Percentiles rank a stretch among this genome's conserved stretches.
These are phyloP conservation scores for Chamaetylas fuelleborni DNA, from an alignment of 2,113 vertebrate species.

Conservation along the genomic window DNA sequence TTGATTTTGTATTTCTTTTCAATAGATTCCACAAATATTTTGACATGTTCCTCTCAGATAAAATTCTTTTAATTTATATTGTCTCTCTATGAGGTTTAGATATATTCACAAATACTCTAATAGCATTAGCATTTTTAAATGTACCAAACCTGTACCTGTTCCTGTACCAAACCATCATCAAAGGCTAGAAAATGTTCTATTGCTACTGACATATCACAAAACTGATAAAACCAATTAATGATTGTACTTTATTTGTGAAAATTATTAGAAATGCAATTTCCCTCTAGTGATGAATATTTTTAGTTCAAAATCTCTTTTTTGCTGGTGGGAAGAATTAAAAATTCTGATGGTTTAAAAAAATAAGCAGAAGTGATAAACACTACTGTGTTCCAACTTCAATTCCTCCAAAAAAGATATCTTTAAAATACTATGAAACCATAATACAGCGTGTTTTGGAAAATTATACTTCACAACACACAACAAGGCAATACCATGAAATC, in stretches of 20 bases:
- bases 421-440: not conserved
- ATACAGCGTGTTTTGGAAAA: not conserved
- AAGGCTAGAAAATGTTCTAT: not conserved
- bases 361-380: not conserved
- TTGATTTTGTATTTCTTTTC: not conserved
- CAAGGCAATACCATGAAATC: not conserved
- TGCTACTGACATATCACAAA: not conserved
- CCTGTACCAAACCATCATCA: not conserved
- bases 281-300: not conserved
- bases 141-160: too few relatives aligned
- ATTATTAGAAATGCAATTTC: not conserved
- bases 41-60: not conserved
- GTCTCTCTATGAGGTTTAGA: not conserved
- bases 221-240: not conserved
- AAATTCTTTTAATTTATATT: not conserved
- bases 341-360: not conserved
- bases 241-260: not conserved
- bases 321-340: not conserved
- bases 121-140: too few relatives aligned
- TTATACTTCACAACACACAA: not conserved
- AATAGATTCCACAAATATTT: not conserved
- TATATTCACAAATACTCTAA: not conserved
- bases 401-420: not conserved
- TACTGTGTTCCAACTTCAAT: not conserved
- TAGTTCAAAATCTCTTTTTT: not conserved